Evolutionary conservation across 2,888 invertebrate genomes (phyloP), one percentile per base, ranked within the genome.

Genomic region (Candidula unifasciata): DNA sequence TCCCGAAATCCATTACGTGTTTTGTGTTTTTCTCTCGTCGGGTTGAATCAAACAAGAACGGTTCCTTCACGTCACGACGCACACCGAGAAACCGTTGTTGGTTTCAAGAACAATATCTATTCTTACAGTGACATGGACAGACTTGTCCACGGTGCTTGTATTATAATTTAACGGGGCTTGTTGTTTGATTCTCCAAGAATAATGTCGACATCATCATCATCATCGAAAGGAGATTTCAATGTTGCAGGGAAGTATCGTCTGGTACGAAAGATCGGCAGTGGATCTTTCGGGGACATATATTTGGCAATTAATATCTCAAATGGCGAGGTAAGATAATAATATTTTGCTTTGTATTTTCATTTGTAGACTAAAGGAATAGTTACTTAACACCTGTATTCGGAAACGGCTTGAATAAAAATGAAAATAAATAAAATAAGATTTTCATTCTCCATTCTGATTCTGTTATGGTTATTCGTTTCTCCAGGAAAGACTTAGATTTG

Each of bases 191-290:
- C n/a, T 27, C 8, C 44, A 18, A 37, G 57, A 78, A 64, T 76
- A 80, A 60, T 60, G 60, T 60, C 60, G 80, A 80, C 80, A 44
- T 54, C 64, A 64, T 71, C 84, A 35, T 64, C 73, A 30, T 21
- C 71, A 24, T 64, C 84, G 35, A 83, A 83, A 57, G 78, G 83
- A 44, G 83, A 78, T 33, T 83, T 83, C 83, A 83, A 83, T 79
- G 92, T 93, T 80, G 91, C 91, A 68, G 92, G 92, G 77, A 93
- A 93, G 88, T 93, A 93, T 88, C 90, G 92, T 86, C 89, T 93
- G 77, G 91, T 93, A 21, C 87, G 93, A 60, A 60, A 60, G 44
- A 44, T 44, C 44, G 44, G 44, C 44, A 44, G 44, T 13, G 44
- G 44, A 44, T 44, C 44, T 44, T 93, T 93, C 87, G 93, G 93